A percentile compares a stretch with the other conserved stretches of the same genome.
These are phyloP conservation scores for Heteromurus nitidus DNA, from an alignment of 2,888 invertebrate species.

Conservation along the genomic window DNA sequence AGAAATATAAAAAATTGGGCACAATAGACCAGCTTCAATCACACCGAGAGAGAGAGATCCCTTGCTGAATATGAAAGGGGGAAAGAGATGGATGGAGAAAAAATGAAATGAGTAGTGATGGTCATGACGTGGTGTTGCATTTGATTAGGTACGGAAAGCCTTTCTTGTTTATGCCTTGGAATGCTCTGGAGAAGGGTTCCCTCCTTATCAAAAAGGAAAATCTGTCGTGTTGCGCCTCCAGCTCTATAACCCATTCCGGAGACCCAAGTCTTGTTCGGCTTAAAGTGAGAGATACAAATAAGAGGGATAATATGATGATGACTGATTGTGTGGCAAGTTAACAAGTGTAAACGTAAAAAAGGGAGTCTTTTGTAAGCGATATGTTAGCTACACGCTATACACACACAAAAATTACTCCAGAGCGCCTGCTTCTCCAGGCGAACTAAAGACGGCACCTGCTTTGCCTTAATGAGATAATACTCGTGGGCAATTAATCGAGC, in stretches of 20 bases:
- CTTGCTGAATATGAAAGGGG: slow-evolving; percentile 7
- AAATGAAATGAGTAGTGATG: slow-evolving; percentile 55
- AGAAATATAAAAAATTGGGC: no score
- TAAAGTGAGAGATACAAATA: slow-evolving; percentile 5
- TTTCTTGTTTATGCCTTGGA: slow-evolving; percentile 32
- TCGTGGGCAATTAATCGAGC: slow-evolving; percentile 44
- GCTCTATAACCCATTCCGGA: not conserved
- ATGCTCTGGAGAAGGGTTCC: slow-evolving; percentile 9
- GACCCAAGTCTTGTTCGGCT: not conserved
- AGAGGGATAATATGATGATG: slow-evolving; percentile 29
- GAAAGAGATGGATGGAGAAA: slow-evolving; percentile 37
- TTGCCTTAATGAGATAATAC: slow-evolving; percentile 46
- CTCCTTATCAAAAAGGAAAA: not conserved
- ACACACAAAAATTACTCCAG: no score
- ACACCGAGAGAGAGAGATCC: not conserved
- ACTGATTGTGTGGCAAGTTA: slow-evolving; percentile 38
- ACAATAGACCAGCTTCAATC: not conserved
- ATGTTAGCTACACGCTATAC: no score
- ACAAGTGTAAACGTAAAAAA: slow-evolving; percentile 46
- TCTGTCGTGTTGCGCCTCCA: not conserved
- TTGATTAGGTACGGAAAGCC: slow-evolving; percentile 58
- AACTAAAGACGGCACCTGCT: slow-evolving; percentile 31
- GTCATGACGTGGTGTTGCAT: slow-evolving; percentile 58
- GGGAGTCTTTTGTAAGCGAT: not conserved
- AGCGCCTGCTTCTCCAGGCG: no score